A percentile compares a stretch with the other conserved stretches of the same genome.
Evolutionary conservation across 2,888 invertebrate species (phyloP).

Genomic region (Leptarthrus brevirostris): DNA sequence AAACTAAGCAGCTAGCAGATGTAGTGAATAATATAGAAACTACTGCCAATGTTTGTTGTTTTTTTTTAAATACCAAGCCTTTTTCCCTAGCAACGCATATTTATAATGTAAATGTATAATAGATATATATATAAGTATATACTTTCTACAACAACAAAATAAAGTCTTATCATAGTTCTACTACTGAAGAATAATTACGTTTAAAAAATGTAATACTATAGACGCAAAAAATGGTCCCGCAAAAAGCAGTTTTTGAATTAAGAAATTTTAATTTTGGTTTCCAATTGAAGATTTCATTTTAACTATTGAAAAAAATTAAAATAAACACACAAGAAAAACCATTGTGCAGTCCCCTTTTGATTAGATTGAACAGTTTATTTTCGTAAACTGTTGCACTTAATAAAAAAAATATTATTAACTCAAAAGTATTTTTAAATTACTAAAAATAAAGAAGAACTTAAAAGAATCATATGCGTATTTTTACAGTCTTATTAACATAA

Average conservation of each 20-base stretch:
- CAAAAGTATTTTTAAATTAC: slow-evolving; percentile 9
- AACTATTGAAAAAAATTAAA: not conserved
- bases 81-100: too few species aligned
- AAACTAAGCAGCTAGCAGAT: too few species aligned
- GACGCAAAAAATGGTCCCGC: slow-evolving; percentile 54
- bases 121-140: not conserved
- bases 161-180: not conserved
- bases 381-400: slow-evolving; percentile 38
- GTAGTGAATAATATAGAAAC: too few species aligned
- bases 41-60: too few species aligned
- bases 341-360: slow-evolving; percentile 55
- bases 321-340: slow-evolving; percentile 54
- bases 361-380: too few species aligned
- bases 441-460: slow-evolving; percentile 1
- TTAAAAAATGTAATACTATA: slow-evolving; percentile 1
- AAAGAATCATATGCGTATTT: slow-evolving; percentile 19
- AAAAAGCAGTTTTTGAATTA: slow-evolving; percentile 52
- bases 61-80: too few species aligned
- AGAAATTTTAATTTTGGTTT: slow-evolving; percentile 18
- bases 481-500: too few species aligned
- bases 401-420: slow-evolving; percentile 11
- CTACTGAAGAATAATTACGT: not conserved
- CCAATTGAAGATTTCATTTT: slow-evolving; percentile 1
- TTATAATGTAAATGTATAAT: not conserved
- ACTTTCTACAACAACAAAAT: not conserved